Percentiles rank a stretch among this genome's conserved stretches.
These are phyloP conservation scores for Acipenser transmontanus DNA, from an alignment of 2,797 vertebrate species.

Conservation along the genomic window DNA sequence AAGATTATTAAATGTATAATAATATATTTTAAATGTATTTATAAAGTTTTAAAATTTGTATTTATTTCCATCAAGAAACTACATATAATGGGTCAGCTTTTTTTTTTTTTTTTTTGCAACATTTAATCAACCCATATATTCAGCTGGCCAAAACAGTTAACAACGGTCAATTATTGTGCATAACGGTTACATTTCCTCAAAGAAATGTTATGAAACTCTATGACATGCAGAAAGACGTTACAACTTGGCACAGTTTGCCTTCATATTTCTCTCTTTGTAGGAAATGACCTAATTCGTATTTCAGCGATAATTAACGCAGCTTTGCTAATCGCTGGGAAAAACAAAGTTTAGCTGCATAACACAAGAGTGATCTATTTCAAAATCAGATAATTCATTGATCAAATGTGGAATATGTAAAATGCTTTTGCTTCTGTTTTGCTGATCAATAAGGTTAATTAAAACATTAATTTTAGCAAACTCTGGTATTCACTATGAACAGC, in stretches of 20 bases:
- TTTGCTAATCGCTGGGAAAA: conserved; percentile 78
- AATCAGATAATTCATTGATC: conserved; percentile 76
- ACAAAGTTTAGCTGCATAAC: conserved; percentile 82
- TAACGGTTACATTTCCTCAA: conserved; percentile 33
- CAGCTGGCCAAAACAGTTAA: too few relatives aligned
- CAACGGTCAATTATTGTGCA: too few relatives aligned
- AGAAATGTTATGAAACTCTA: too few relatives aligned
- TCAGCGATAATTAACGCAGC: conserved; percentile 80
- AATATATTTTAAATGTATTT: too few relatives aligned
- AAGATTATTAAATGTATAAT: too few relatives aligned
- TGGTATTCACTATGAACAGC: conserved; percentile 53
- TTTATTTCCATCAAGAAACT: too few relatives aligned
- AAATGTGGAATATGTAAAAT: conserved; percentile 65
- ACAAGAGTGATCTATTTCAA: conserved; percentile 73
- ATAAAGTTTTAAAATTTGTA: too few relatives aligned
- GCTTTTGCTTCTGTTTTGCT: conserved; percentile 62
- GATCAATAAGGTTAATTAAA: conserved; percentile 76
- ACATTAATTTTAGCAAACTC: conserved; percentile 64
- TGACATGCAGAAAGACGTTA: conserved; percentile 26
- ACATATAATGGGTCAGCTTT: too few relatives aligned
- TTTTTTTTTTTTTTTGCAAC: too few relatives aligned
- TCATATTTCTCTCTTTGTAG: conserved; percentile 77
- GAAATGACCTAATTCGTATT: conserved; percentile 80
- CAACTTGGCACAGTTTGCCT: conserved; percentile 71
- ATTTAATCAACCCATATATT: too few relatives aligned